These are phyloP conservation scores for Cephus nigrinus DNA, from an alignment of 2,888 invertebrate genomes.

Conservation along the genomic window DNA sequence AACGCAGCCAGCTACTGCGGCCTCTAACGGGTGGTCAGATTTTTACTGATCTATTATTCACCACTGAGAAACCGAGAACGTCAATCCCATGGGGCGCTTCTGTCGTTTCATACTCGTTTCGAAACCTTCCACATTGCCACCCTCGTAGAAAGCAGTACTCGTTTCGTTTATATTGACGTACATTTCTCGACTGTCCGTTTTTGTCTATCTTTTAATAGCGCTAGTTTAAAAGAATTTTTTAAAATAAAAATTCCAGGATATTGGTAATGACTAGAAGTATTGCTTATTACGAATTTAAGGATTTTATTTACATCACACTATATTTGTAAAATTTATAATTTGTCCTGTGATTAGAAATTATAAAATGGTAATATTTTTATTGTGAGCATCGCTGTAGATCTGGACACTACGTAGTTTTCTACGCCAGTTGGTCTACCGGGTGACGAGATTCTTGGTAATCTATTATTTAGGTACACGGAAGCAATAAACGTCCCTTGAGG, in stretches of 20 bases:
- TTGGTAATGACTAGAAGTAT: not conserved
- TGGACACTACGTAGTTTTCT: not conserved
- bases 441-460: constrained; percentile 18
- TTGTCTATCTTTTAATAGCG: not conserved
- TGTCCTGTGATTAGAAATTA: not conserved
- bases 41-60: constrained; percentile 5
- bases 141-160: not conserved
- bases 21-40: constrained; percentile 5
- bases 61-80: not conserved
- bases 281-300: not conserved
- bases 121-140: not conserved
- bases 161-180: not conserved
- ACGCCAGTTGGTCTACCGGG: constrained; percentile 13
- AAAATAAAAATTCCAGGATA: too few species aligned
- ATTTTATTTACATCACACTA: not conserved
- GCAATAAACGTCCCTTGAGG: constrained; percentile 27
- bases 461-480: constrained; percentile 26
- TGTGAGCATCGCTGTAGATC: not conserved
- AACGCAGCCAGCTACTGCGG: not conserved
- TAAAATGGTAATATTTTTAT: not conserved
- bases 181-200: not conserved
- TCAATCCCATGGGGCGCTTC: not conserved
- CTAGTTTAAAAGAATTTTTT: not conserved
- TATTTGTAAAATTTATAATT: not conserved
- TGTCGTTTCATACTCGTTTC: not conserved